Evolutionary conservation across 2,888 invertebrate genomes (phyloP), one percentile per base, ranked within the genome.

Genomic region (Lithodes maja): DNA sequence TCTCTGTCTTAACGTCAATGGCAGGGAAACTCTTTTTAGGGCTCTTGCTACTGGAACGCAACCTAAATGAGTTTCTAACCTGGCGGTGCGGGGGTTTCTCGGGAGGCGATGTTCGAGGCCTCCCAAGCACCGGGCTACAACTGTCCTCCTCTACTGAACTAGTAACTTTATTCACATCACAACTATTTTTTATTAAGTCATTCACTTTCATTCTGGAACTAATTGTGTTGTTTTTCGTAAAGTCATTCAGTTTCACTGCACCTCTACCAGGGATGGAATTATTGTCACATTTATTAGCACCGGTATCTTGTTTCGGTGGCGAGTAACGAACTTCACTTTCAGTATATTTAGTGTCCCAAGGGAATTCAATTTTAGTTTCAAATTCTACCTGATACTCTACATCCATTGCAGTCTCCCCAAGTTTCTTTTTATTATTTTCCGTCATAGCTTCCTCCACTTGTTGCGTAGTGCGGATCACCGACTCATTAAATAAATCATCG

Each of bases 401-500:
- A 52, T 83, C 12, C 49, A 0, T 49, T 52, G 9, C 52, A 52
- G 50, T 33, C 33, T 33, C 33, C 33, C 33, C 33, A 33, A 33
- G 33, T 33, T 33, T 33, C 33, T 33, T 33, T 33, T 33, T 33
- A 33, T 33, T 33, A 33, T 33, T 33, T 33, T 33, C 33, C 33
- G 33, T 33, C 33, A 61, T 7, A 15, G 89, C 84, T 49, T 90
- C 87, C 49, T 90, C 90, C 17, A 87, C 55, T 1, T 83, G 81
- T 74, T 90, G 90, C 54, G 90, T 87, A 9, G 90, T 83, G 3
- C 53, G 50, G 17, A 90, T 84, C 85, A 90, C 83, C 9, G 86
- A 83, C 2, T 90, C 90, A 74, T 84, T 90, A 61, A 90, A 90
- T 52, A 87, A 68, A 84, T 90, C 90, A 80, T 90, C 90, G 75